Base-by-base conservation (phyloP, 1,140 invertebrate species). In the Drosophila subobscura region DNA sequence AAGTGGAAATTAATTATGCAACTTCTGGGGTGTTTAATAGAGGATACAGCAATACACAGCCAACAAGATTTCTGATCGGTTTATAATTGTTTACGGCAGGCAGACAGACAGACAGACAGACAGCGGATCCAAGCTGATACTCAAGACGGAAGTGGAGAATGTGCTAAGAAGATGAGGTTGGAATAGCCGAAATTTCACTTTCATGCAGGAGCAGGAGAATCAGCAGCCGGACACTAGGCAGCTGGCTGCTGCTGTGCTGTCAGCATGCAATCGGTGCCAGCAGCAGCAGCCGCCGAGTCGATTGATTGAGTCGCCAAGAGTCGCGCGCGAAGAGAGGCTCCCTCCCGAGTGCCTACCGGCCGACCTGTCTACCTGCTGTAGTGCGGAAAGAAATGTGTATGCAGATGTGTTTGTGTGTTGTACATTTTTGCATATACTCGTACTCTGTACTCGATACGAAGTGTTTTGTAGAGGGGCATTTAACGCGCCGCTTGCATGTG, bases 401-500 rank as follows among this genome's bases (percentile, higher is more conserved):
- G 22, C n/a, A 23, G 8, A 8, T n/a, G 25, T 40, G 16, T 20
- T 4, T 40, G 46, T 53, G 22, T 42, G 7, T 49, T 49, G 27
- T 16, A 23, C 44, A 40, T 47, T 41, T 27, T 37, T 66, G 23
- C 22, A 29, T 16, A 29, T 16, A 33, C n/a, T 6, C 8, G 3
- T 7, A 20, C 16, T 20, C 16, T 20, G 16, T 20, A 20, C 16
- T 20, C 16, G 16, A 20, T 20, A 37, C 6, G 41, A 41, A 33
- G 14, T 50, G 46, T 52, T 40, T 79, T 47, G 65, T 73, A 75
- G 67, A 58, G 76, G 67, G 65, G 45, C 79, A 81, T 81, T 88
- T 86, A 86, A 86, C 81, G 83, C 75, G 81, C 55, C 60, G 73
- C 68, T 86, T 67, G 81, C 81, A 86, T 86, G 81, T 85, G 80